Evolutionary conservation across 2,888 invertebrate species (phyloP).

Genomic region (Drosophila tanythrix): DNA sequence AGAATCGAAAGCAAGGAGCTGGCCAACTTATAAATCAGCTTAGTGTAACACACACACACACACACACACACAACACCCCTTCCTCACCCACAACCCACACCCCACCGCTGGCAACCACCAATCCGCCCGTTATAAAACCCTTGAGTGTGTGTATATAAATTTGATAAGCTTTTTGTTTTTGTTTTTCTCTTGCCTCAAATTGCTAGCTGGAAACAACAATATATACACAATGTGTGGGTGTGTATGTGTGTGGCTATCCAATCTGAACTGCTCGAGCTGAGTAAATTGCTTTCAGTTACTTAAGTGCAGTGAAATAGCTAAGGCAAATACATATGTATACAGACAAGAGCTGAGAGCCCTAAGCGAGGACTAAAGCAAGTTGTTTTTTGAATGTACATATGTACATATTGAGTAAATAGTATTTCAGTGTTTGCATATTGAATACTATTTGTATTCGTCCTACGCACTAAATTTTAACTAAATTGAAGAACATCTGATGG

Average conservation of each 20-base stretch:
- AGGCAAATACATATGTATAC: constrained; percentile 51
- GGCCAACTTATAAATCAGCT: constrained; percentile 57
- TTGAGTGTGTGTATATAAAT: constrained; percentile 45
- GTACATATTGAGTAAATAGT: constrained; percentile 2
- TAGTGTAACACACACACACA: constrained; percentile 17
- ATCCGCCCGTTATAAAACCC: constrained; percentile 1
- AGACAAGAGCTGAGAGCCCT: constrained; percentile 11
- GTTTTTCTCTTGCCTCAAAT: constrained; percentile 10
- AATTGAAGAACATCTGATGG: not conserved
- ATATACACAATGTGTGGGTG: not conserved
- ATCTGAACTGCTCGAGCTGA: constrained; percentile 7
- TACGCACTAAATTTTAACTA: not conserved
- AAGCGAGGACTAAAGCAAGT: constrained; percentile 18
- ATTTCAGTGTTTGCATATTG: constrained; percentile 17
- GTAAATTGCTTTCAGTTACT: constrained; percentile 62
- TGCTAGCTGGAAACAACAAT: constrained; percentile 19
- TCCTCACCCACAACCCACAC: not conserved
- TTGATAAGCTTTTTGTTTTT: constrained; percentile 68
- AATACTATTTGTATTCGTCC: not conserved
- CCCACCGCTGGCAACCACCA: not conserved
- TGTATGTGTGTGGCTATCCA: constrained; percentile 2
- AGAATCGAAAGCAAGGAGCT: constrained; percentile 30
- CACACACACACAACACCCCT: not conserved
- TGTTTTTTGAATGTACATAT: constrained; percentile 26
- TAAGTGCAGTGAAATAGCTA: constrained; percentile 50